These are phyloP conservation scores for Nomada flava DNA, from an alignment of 2,888 invertebrate genomes.

Conservation along the genomic window DNA sequence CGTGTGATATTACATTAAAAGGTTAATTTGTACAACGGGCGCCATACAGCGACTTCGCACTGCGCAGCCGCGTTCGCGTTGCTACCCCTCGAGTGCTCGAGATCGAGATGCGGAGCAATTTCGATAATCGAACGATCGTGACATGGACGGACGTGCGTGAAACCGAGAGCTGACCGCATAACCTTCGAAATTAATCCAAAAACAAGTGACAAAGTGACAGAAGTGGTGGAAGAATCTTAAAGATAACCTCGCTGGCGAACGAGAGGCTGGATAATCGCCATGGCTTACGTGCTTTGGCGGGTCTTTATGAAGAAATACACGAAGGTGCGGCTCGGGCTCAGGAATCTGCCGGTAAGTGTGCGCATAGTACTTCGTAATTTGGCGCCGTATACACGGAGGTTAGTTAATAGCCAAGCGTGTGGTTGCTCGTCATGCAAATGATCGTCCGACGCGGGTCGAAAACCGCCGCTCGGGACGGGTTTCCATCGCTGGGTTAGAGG, in stretches of 20 bases:
- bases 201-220: slow-evolving; percentile 12
- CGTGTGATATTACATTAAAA: neutral
- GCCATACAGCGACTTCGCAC: slow-evolving; percentile 18
- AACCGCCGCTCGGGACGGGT: slow-evolving; percentile 20
- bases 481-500: slow-evolving; percentile 12
- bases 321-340: slow-evolving; percentile 86
- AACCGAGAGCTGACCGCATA: slow-evolving; percentile 18
- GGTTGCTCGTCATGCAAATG: slow-evolving; percentile 43
- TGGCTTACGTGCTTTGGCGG: slow-evolving; percentile 87
- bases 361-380: slow-evolving; percentile 37
- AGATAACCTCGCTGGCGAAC: neutral
- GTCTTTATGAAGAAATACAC: slow-evolving; percentile 87
- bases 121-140: slow-evolving; percentile 41
- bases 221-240: neutral
- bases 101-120: slow-evolving; percentile 45
- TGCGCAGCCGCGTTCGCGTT: slow-evolving; percentile 8
- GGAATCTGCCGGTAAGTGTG: slow-evolving; percentile 82
- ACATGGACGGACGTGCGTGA: slow-evolving; percentile 24
- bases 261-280: slow-evolving; percentile 70
- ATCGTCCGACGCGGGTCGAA: slow-evolving; percentile 3
- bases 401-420: slow-evolving; percentile 18
- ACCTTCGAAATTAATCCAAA: neutral
- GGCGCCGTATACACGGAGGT: slow-evolving; percentile 21
- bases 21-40: neutral
- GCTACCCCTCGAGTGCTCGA: neutral